Evolutionary conservation across 2,888 invertebrate species (phyloP).

Genomic region (Meteorus cinctellus): DNA sequence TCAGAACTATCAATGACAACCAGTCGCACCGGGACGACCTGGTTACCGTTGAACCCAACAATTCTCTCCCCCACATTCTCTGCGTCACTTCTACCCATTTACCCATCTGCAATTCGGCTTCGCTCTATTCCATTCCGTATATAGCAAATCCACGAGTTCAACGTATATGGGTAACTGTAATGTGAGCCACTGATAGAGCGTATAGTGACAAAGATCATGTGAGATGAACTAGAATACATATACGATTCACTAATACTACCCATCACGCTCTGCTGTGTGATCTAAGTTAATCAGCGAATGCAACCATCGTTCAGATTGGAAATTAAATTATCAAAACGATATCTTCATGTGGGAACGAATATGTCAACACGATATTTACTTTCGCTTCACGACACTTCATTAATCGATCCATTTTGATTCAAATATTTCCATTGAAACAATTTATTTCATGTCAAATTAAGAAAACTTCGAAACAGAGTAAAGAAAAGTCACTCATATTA

Average conservation of each 20-base stretch:
- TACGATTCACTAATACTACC: neutral
- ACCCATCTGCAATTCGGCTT: slow-evolving; percentile 34
- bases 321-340: neutral
- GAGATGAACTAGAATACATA: neutral
- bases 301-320: neutral
- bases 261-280: neutral
- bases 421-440: too few relatives aligned
- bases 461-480: too few relatives aligned
- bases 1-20: slow-evolving; percentile 71
- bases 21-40: slow-evolving; percentile 39
- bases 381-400: too few relatives aligned
- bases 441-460: too few relatives aligned
- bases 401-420: too few relatives aligned
- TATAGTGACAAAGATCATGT: neutral
- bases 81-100: neutral
- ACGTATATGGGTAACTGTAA: neutral
- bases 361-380: too few relatives aligned
- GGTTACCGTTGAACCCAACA: slow-evolving; percentile 19
- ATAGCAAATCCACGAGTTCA: neutral
- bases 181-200: neutral
- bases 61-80: neutral
- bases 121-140: slow-evolving; percentile 25
- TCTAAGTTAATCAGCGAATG: neutral
- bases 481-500: too few relatives aligned
- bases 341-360: neutral